Percentiles rank a stretch among this genome's conserved stretches.
Evolutionary conservation across 2,797 vertebrate genomes (phyloP).

Genomic region (Catostomus latipinnis): DNA sequence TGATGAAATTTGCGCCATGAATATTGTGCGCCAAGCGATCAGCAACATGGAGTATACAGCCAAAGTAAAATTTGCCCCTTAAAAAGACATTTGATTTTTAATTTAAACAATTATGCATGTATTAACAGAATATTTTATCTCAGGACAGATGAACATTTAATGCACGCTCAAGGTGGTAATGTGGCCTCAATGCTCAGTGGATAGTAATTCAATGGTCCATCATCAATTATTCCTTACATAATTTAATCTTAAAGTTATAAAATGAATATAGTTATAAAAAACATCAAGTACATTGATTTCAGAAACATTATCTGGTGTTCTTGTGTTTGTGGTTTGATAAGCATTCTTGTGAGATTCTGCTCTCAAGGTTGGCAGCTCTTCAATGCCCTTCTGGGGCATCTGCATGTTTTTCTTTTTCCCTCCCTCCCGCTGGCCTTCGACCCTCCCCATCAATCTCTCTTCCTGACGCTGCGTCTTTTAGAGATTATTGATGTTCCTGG

Average conservation of each 20-base stretch:
- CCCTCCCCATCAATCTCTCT: too few species aligned
- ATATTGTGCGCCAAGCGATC: too few species aligned
- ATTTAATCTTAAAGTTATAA: not conserved
- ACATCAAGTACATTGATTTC: not conserved
- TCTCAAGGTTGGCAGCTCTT: conserved; percentile 8
- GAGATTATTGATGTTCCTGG: too few species aligned
- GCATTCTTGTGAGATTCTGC: not conserved
- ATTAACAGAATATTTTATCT: too few species aligned
- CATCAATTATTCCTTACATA: not conserved
- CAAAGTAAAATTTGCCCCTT: too few species aligned
- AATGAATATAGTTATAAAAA: not conserved
- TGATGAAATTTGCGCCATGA: too few species aligned
- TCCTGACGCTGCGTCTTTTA: too few species aligned
- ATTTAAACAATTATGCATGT: too few species aligned
- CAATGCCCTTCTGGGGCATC: conserved; percentile 23
- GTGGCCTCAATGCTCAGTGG: not conserved
- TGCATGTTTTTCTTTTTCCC: not conserved
- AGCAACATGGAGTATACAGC: too few species aligned
- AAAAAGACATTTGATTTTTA: too few species aligned
- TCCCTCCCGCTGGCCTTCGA: too few species aligned
- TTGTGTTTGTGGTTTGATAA: not conserved
- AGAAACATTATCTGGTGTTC: not conserved
- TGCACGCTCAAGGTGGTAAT: not conserved
- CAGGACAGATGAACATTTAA: not conserved
- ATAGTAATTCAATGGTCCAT: not conserved